These are phyloP conservation scores for Metalampra italica DNA, from an alignment of 2,888 invertebrate species.

Conservation along the genomic window DNA sequence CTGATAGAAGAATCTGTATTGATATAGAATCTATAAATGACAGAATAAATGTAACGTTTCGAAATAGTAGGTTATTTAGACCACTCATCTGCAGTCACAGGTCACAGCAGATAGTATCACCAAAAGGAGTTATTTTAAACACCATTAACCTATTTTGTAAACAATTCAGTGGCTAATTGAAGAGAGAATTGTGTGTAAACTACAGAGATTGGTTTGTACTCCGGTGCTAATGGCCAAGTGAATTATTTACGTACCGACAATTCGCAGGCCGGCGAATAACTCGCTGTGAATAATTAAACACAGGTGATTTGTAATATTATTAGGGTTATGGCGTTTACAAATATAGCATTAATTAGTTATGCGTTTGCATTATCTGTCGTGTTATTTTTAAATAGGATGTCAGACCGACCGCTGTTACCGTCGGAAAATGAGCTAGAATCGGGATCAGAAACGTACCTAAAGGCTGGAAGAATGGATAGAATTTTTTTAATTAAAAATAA, in stretches of 20 bases:
- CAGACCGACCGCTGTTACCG: no score
- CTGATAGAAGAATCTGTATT: no score
- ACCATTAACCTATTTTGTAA: not conserved
- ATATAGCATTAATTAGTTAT: not conserved
- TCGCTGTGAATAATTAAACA: not conserved
- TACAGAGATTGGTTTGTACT: conserved; percentile 8
- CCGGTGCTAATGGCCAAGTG: conserved; percentile 8
- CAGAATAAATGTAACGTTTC: no score
- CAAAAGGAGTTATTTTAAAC: not conserved
- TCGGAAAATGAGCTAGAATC: no score
- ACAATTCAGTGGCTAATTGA: conserved; percentile 12
- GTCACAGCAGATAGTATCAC: no score
- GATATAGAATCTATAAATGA: no score
- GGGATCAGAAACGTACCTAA: no score
- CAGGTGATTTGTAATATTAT: not conserved
- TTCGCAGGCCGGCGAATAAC: conserved; percentile 7
- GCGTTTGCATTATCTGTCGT: not conserved
- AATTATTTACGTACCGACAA: conserved; percentile 8
- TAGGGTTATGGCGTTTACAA: not conserved
- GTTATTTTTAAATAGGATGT: no score
- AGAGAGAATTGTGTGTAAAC: conserved; percentile 7
- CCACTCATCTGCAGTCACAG: no score
- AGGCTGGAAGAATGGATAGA: no score
- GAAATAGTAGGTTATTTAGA: no score
- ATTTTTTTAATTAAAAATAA: no score